Evolutionary conservation across 1,140 invertebrate genomes (phyloP).

Genomic region (Brachionus rubens): DNA sequence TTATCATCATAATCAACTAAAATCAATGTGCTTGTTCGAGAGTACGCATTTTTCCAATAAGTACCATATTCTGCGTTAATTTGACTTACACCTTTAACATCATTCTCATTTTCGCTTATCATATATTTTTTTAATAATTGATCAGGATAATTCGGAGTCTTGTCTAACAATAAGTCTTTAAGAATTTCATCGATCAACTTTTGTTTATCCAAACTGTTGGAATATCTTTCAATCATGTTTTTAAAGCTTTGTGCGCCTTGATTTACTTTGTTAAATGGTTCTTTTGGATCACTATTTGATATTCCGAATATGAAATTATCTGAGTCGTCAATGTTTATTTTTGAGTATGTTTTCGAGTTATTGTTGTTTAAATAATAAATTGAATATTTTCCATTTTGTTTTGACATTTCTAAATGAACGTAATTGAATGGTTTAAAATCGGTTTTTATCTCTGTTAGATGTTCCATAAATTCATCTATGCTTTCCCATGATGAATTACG

Average conservation of each 20-base stretch:
- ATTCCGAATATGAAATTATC: background rate
- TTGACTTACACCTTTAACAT: constrained; percentile 15
- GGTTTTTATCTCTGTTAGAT: constrained; percentile 18
- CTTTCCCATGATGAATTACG: constrained; percentile 27
- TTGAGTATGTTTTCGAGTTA: background rate
- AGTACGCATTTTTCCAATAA: constrained; percentile 45
- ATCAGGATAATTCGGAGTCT: constrained; percentile 27
- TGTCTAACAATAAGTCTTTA: constrained; percentile 3
- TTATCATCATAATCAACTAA: constrained; percentile 42
- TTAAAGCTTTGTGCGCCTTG: background rate
- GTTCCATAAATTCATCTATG: background rate
- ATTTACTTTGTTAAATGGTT: constrained; percentile 24
- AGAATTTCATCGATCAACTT: constrained; percentile 12
- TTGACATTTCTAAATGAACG: constrained; percentile 19
- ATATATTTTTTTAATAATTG: background rate
- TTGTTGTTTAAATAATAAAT: constrained; percentile 39
- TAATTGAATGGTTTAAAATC: constrained; percentile 46
- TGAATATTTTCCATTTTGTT: constrained; percentile 22
- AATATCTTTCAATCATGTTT: background rate
- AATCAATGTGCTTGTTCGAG: constrained; percentile 42
- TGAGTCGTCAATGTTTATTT: constrained; percentile 13
- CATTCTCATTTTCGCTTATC: background rate
- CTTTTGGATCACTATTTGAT: constrained; percentile 24
- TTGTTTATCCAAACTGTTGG: background rate
- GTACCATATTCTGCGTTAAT: constrained; percentile 40